Base-by-base conservation (phyloP, 2,113 vertebrate species). In the Macquaria australasica region DNA sequence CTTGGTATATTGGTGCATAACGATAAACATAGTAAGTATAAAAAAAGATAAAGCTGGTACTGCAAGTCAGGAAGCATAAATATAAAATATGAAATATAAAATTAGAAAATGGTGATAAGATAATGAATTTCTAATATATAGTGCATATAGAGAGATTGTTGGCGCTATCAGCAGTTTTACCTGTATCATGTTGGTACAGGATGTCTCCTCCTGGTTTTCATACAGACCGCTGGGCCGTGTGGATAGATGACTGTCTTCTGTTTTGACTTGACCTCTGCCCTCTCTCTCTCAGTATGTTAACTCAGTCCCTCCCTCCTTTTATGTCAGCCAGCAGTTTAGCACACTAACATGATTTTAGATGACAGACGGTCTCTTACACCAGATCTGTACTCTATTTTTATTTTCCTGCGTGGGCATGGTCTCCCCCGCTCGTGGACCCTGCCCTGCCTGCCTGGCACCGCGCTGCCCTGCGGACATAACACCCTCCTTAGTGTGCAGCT, bases 271-370 rank as follows among this genome's bases (percentile, higher is more conserved):
- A 86, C 71, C 82, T 59, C 37, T 37, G n/a, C n/a, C 37, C 48
- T n/a, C 39, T 71, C 23, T 82, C 50, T 56, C 48, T 63, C 76
- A 25, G 25, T 51, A 56, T 51, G 37, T 74, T 62, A 72, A 31
- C 73, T 88, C 43, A 50, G 7, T 51, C 68, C 73, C 59, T 69
- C 20, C 70, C 16, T 76, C 28, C 15, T 51, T 55, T 80, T 12
- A 43, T 18, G 50, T 82, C 63, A 74, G 58, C 79, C 21, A 11
- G 43, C 60, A 72, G 48, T 84, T 83, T 51, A 78, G 48, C 73
- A 77, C 73, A 74, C 67, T 74, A 78, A 82, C 79, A 76, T 82
- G 73, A 89, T 88, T 86, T 79, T 62, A 84, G 58, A 55, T 90
- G 88, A 90, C 83, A 84, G 71, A 67, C 23, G 8, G 59, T 76